Evolutionary conservation across 2,888 invertebrate genomes (phyloP).

Genomic region (Phalangium opilio): DNA sequence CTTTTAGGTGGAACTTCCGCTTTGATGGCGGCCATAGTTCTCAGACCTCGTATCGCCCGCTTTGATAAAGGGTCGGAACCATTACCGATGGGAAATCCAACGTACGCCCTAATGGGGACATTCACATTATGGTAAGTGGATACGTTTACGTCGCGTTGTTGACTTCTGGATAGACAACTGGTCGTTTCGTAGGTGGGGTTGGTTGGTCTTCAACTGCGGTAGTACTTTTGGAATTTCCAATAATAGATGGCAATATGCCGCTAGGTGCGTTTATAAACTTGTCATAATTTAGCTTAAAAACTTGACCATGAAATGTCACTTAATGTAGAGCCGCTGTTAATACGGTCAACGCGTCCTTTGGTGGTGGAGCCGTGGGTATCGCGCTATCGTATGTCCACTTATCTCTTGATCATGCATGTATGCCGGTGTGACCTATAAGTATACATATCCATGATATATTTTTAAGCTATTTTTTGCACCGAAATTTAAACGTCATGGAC

Average conservation of each 20-base stretch:
- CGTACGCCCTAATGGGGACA: constrained; percentile 22
- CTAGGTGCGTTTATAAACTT: constrained; percentile 5
- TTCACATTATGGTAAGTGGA: constrained; percentile 24
- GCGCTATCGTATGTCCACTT: constrained; percentile 12
- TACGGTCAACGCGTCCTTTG: constrained; percentile 27
- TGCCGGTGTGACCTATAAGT: no score
- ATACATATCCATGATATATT: no score
- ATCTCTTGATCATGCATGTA: no score
- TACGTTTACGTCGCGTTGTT: no score
- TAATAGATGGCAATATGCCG: constrained; percentile 29
- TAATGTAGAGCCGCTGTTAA: constrained; percentile 22
- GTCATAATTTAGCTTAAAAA: neutral
- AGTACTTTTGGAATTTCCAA: constrained; percentile 31
- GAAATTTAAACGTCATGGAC: constrained; percentile 63
- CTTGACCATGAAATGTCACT: neutral
- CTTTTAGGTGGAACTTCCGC: constrained; percentile 54
- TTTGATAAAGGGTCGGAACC: constrained; percentile 18
- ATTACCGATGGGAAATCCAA: constrained; percentile 20
- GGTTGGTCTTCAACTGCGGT: constrained; percentile 32
- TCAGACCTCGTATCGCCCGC: constrained; percentile 26
- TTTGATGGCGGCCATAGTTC: constrained; percentile 58
- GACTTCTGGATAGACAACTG: no score
- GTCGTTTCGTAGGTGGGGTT: constrained; percentile 27
- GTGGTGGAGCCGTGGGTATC: constrained; percentile 22
- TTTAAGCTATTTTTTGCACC: constrained; percentile 23